Evolutionary conservation across 2,888 invertebrate species (phyloP).

Genomic region (Sthenelais limicola): DNA sequence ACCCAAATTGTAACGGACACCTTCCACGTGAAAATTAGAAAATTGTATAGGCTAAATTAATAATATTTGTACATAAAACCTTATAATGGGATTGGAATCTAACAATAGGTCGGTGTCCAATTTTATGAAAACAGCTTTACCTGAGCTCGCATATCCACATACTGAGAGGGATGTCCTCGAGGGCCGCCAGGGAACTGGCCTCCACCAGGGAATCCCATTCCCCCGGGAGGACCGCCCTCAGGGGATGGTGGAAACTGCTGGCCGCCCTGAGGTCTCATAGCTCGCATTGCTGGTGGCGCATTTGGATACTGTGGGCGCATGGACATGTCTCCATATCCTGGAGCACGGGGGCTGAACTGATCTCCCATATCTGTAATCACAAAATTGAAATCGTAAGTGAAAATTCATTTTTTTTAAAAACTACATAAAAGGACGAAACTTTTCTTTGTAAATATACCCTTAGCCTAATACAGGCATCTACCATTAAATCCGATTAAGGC

Average conservation of each 20-base stretch:
- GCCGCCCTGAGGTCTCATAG: constrained; percentile 2
- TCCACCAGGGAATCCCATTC: constrained; percentile 32
- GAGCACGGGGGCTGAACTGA: constrained; percentile 38
- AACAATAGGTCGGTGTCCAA: too few species aligned
- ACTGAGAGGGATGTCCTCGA: constrained; percentile 25
- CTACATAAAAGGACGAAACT: neutral
- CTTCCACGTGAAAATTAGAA: too few species aligned
- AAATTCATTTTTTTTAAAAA: neutral
- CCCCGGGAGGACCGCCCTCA: constrained; percentile 15
- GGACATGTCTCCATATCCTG: constrained; percentile 11
- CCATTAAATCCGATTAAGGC: too few species aligned
- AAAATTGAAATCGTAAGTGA: neutral
- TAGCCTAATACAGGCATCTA: too few species aligned
- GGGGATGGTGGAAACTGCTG: constrained; percentile 24
- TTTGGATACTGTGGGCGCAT: constrained; percentile 17
- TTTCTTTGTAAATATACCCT: neutral
- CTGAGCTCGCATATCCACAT: constrained; percentile 41
- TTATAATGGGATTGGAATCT: too few species aligned
- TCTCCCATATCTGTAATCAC: constrained; percentile 39
- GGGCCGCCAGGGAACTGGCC: constrained; percentile 35
- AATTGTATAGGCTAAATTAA: too few species aligned
- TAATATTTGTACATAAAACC: too few species aligned
- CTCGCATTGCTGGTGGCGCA: constrained; percentile 2
- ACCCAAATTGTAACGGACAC: too few species aligned
- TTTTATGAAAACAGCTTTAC: constrained; percentile 8